These are phyloP conservation scores for Lasioglossum leucozonium DNA, from an alignment of 2,888 invertebrate genomes.

Conservation along the genomic window DNA sequence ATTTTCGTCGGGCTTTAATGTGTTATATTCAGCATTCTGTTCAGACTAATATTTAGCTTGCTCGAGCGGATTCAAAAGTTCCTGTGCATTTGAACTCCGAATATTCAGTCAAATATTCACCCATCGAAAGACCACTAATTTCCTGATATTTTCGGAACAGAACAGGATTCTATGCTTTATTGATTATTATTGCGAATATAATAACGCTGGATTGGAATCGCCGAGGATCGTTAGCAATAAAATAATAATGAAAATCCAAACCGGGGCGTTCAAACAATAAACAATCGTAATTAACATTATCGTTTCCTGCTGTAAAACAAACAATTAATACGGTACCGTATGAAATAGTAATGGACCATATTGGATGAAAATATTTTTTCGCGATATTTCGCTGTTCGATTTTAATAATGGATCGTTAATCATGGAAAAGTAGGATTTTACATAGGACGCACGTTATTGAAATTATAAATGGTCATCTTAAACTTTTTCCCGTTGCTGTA, in stretches of 20 bases:
- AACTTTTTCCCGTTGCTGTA: background rate
- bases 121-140: no score
- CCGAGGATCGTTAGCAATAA: background rate
- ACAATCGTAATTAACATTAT: background rate
- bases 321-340: background rate
- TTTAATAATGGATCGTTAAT: background rate
- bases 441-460: background rate
- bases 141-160: no score
- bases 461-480: background rate
- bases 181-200: no score
- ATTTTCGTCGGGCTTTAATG: background rate
- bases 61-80: background rate
- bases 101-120: no score
- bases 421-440: background rate
- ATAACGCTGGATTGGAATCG: no score
- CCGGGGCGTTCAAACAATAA: background rate
- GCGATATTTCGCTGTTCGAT: no score
- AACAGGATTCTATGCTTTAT: background rate
- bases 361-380: background rate
- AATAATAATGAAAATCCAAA: background rate
- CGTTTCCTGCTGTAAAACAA: background rate
- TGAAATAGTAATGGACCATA: background rate
- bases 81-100: background rate
- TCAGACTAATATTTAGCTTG: background rate
- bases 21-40: background rate